A percentile compares a stretch with the other conserved stretches of the same genome.
Evolutionary conservation across 2,113 vertebrate species (phyloP).

Genomic region (Oryzias curvinotus): DNA sequence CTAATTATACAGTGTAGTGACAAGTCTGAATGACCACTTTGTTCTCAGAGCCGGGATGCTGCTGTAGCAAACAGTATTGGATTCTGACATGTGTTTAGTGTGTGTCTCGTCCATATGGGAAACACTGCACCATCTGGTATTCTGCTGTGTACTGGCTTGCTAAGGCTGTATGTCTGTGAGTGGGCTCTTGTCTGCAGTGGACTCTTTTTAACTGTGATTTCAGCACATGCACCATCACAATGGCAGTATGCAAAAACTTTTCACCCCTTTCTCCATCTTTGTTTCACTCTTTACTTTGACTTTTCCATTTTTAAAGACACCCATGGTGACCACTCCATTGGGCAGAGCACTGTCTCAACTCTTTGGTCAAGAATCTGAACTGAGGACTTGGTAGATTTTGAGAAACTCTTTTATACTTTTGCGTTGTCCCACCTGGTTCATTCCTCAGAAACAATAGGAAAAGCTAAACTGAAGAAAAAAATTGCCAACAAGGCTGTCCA

Average conservation of each 20-base stretch:
- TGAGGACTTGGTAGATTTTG: too few relatives aligned
- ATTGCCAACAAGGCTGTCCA: too few relatives aligned
- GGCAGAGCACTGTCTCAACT: too few relatives aligned
- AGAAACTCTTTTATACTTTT: too few relatives aligned
- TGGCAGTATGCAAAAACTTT: conserved; percentile 46
- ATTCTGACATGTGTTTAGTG: conserved; percentile 75
- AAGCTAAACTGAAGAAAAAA: too few relatives aligned
- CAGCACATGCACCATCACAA: conserved; percentile 44
- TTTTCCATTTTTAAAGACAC: conserved; percentile 15
- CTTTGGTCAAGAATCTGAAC: too few relatives aligned
- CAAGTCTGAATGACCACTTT: conserved; percentile 91
- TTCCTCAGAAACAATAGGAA: too few relatives aligned
- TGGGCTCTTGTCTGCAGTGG: conserved; percentile 51
- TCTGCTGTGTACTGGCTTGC: conserved; percentile 69
- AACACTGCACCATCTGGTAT: conserved; percentile 75
- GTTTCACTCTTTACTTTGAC: conserved; percentile 25
- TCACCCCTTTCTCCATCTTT: conserved; percentile 10
- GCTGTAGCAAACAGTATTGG: conserved; percentile 74
- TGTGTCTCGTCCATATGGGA: conserved; percentile 75
- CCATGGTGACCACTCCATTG: too few relatives aligned
- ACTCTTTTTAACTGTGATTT: conserved; percentile 52
- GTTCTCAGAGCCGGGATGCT: conserved; percentile 83
- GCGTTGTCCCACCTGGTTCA: too few relatives aligned
- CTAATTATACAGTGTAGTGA: conserved; percentile 84
- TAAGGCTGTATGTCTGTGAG: conserved; percentile 54